A percentile compares a stretch with the other conserved stretches of the same genome.
These are phyloP conservation scores for Zaprionus nigranus DNA, from an alignment of 1,140 invertebrate species.

Conservation along the genomic window DNA sequence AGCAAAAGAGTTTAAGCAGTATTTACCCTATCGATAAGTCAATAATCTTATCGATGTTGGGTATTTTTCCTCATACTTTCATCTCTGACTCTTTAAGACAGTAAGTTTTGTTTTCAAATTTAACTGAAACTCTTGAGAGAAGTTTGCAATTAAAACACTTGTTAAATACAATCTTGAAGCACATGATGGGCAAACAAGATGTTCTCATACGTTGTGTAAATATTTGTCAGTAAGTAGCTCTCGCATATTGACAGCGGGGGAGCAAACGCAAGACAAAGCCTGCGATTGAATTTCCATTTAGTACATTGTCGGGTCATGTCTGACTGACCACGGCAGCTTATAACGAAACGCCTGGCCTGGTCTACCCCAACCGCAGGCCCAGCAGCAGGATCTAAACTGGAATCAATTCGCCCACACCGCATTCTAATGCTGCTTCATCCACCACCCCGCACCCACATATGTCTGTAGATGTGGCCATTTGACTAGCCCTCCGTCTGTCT, in stretches of 20 bases:
- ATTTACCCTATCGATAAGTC: not conserved
- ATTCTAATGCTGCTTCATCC: not conserved
- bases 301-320: constrained; percentile 12
- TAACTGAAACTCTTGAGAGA: not conserved
- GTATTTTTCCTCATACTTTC: not conserved
- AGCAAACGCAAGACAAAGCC: not conserved
- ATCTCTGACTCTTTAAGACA: not conserved
- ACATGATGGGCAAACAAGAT: not conserved
- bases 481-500: not conserved
- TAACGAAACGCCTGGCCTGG: constrained; percentile 15
- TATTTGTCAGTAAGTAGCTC: constrained; percentile 20
- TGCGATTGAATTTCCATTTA: constrained; percentile 26
- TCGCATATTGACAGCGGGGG: not conserved
- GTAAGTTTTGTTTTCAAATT: not conserved
- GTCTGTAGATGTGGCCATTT: constrained; percentile 10
- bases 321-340: constrained; percentile 29
- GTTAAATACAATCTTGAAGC: not conserved
- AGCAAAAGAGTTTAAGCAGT: not conserved
- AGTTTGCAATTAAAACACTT: not conserved
- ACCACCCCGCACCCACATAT: not conserved
- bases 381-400: constrained; percentile 17
- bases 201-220: not conserved
- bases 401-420: constrained; percentile 14
- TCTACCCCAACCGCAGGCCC: constrained; percentile 8
- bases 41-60: not conserved